Percentiles rank a stretch among this genome's conserved stretches.
These are phyloP conservation scores for Listronotus bonariensis DNA, from an alignment of 1,140 invertebrate genomes.

Conservation along the genomic window DNA sequence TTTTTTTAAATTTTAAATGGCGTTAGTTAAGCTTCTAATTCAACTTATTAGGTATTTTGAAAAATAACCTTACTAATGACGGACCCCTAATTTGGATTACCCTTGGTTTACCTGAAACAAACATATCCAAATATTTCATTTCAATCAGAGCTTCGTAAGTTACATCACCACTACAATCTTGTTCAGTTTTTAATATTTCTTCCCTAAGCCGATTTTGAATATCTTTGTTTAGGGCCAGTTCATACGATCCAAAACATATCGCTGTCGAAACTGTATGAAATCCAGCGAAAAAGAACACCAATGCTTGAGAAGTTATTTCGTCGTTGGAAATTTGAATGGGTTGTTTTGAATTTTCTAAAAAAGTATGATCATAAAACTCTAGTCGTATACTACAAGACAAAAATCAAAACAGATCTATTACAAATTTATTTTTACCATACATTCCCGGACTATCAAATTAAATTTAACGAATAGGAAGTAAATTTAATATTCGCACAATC, in stretches of 20 bases:
- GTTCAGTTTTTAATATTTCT: constrained; percentile 43
- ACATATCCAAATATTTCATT: constrained; percentile 41
- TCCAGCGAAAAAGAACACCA: constrained; percentile 55
- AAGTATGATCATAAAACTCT: too few relatives aligned
- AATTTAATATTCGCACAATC: too few relatives aligned
- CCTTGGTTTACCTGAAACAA: constrained; percentile 26
- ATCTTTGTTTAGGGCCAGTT: constrained; percentile 60
- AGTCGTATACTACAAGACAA: too few relatives aligned
- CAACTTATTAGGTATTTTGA: too few relatives aligned
- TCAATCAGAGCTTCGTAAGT: constrained; percentile 33
- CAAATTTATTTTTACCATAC: too few relatives aligned
- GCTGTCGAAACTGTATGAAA: constrained; percentile 51
- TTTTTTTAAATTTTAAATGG: too few relatives aligned
- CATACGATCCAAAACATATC: constrained; percentile 49
- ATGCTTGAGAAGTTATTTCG: constrained; percentile 51
- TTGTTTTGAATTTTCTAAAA: background rate
- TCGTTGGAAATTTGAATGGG: constrained; percentile 26
- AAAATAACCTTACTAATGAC: too few relatives aligned
- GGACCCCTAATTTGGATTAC: too few relatives aligned
- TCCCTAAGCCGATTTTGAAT: constrained; percentile 54
- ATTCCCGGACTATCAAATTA: too few relatives aligned
- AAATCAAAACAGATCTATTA: too few relatives aligned
- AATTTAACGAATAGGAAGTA: too few relatives aligned
- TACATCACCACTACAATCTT: constrained; percentile 18
- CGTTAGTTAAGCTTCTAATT: too few relatives aligned